Percentiles rank a stretch among this genome's conserved stretches.
Evolutionary conservation across 1,140 invertebrate genomes (phyloP).

Genomic region (Camponotus vicinus): DNA sequence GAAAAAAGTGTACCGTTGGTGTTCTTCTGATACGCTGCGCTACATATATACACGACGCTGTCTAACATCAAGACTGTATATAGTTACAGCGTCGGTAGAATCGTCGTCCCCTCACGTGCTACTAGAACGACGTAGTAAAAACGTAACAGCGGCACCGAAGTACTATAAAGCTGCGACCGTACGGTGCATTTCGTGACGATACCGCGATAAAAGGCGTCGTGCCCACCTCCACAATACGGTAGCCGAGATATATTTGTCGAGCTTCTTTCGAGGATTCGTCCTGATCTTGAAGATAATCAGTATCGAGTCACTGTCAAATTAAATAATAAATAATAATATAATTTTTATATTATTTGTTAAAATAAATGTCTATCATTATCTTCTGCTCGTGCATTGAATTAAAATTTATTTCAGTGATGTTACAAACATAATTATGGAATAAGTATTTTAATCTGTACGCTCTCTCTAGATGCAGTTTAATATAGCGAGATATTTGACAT

Average conservation of each 20-base stretch:
- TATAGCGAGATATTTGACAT: slow-evolving; percentile 15
- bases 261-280: not conserved
- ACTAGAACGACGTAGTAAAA: slow-evolving; percentile 85
- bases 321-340: not conserved
- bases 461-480: not conserved
- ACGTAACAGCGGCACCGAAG: slow-evolving; percentile 85
- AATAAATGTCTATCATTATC: not conserved
- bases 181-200: slow-evolving; percentile 84
- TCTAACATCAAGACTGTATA: slow-evolving; percentile 51
- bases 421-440: not conserved
- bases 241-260: slow-evolving; percentile 37
- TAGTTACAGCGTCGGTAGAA: slow-evolving; percentile 74
- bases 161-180: slow-evolving; percentile 86
- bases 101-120: slow-evolving; percentile 77
- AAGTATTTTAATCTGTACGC: not conserved
- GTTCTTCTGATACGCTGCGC: not conserved
- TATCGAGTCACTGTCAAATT: not conserved
- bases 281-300: not conserved
- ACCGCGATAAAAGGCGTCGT: slow-evolving; percentile 80
- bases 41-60: not conserved
- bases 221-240: slow-evolving; percentile 40
- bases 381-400: not conserved
- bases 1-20: not conserved
- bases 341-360: not conserved
- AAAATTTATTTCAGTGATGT: not conserved